Percentiles rank a stretch among this genome's conserved stretches.
Evolutionary conservation across 1,140 invertebrate species (phyloP).

Genomic region (Probaryconus sp.): DNA sequence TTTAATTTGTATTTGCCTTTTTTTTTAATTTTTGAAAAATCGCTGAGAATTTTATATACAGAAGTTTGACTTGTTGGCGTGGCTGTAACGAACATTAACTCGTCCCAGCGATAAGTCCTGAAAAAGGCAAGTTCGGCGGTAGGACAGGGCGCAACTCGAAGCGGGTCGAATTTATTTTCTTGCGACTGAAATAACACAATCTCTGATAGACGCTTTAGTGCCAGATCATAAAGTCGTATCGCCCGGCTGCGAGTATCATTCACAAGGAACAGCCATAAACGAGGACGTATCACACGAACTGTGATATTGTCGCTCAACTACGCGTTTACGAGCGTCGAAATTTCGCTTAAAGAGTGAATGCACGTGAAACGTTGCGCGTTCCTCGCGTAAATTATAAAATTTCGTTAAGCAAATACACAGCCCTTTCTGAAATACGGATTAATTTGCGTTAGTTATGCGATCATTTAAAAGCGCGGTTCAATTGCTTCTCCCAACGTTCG

Average conservation of each 20-base stretch:
- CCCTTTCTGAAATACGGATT: neutral
- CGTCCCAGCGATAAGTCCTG: too few species aligned
- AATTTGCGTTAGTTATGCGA: constrained; percentile 1
- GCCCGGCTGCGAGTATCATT: constrained; percentile 43
- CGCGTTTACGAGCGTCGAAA: constrained; percentile 54
- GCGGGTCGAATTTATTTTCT: constrained; percentile 43
- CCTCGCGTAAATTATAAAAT: constrained; percentile 16
- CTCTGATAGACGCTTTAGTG: constrained; percentile 57
- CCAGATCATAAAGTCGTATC: constrained; percentile 58
- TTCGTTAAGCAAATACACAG: neutral
- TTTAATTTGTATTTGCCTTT: too few species aligned
- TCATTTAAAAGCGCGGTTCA: too few species aligned
- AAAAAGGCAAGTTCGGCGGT: too few species aligned
- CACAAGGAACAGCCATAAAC: constrained; percentile 50
- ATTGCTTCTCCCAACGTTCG: too few species aligned
- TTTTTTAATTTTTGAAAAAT: too few species aligned
- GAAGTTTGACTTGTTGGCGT: too few species aligned
- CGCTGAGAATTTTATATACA: too few species aligned
- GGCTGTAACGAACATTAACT: too few species aligned
- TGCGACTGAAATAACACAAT: constrained; percentile 55
- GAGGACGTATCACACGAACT: constrained; percentile 45
- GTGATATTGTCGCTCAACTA: constrained; percentile 49
- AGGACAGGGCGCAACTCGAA: too few species aligned
- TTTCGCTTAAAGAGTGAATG: constrained; percentile 42
- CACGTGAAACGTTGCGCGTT: neutral